Percentiles rank a stretch among this genome's conserved stretches.
phyloP scores from a whole-genome alignment of 2,888 invertebrate genomes.

The Yponomeuta evonymella region DNA sequence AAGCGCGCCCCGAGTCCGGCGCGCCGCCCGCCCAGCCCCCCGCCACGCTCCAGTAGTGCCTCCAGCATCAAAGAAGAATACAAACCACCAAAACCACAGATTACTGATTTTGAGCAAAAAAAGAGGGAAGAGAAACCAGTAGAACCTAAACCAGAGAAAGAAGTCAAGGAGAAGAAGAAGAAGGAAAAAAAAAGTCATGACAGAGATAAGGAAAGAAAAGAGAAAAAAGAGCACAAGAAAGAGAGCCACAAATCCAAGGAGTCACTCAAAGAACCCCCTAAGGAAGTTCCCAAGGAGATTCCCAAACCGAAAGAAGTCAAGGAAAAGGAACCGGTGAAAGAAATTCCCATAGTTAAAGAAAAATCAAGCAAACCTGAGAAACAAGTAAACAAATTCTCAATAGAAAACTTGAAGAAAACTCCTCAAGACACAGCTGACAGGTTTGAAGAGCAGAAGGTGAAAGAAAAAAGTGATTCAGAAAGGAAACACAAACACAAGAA shows the following conservation, averaged over 20 bases:
- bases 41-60: conserved; percentile 57
- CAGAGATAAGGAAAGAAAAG: conserved; percentile 76
- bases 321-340: conserved; percentile 51
- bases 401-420: conserved; percentile 67
- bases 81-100: conserved; percentile 48
- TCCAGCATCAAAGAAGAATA: conserved; percentile 65
- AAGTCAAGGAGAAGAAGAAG: conserved; percentile 73
- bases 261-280: conserved; percentile 54
- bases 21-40: conserved; percentile 30
- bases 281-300: conserved; percentile 49
- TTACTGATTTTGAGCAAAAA: conserved; percentile 49
- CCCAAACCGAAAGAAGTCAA: conserved; percentile 52
- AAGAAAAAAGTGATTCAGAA: conserved; percentile 71
- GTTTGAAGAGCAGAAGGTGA: conserved; percentile 54
- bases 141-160: conserved; percentile 73
- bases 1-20: conserved; percentile 43
- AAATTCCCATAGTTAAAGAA: conserved; percentile 49
- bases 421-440: conserved; percentile 56
- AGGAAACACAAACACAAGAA: conserved; percentile 79
- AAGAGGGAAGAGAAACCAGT: conserved; percentile 66
- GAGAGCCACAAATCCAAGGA: conserved; percentile 70
- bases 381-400: conserved; percentile 61
- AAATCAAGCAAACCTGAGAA: conserved; percentile 59
- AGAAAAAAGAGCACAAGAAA: conserved; percentile 75
- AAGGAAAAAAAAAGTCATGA: conserved; percentile 80